Conservation (phyloP, 2,113 vertebrate genomes). For the Crotalus tigris region DNA sequence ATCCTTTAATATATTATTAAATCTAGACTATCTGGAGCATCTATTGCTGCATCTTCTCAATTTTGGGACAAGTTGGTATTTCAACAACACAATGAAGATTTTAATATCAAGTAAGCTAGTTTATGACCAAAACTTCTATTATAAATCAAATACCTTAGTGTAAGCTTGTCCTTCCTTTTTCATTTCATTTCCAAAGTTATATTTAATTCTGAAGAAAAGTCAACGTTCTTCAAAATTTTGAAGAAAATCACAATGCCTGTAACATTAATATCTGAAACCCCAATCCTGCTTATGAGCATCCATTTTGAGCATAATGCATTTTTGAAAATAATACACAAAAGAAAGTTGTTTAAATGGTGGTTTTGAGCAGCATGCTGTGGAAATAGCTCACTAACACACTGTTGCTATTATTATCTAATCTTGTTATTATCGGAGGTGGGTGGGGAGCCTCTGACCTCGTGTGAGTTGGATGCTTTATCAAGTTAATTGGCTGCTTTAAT, state of each 20-base stretch:
- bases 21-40: not conserved
- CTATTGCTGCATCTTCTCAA: not conserved
- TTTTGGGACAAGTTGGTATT: not conserved
- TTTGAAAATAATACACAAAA: not conserved
- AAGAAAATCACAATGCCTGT: not conserved
- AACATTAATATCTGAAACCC: not conserved
- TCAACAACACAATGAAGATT: not conserved
- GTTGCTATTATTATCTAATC: not conserved
- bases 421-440: not conserved
- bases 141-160: not conserved
- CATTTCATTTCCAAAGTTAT: not conserved
- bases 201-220: not conserved
- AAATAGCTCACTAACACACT: not conserved
- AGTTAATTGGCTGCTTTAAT: not conserved
- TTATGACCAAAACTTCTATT: not conserved
- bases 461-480: not conserved
- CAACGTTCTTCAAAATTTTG: not conserved
- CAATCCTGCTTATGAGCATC: not conserved
- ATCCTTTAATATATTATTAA: not conserved
- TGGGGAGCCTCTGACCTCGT: not conserved
- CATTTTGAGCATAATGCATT: not conserved
- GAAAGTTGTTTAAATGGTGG: not conserved
- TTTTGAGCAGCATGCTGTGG: not conserved
- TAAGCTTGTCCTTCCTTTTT: not conserved
- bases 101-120: not conserved